These are phyloP conservation scores for Aethina tumida DNA, from an alignment of 1,140 invertebrate genomes.

Conservation along the genomic window DNA sequence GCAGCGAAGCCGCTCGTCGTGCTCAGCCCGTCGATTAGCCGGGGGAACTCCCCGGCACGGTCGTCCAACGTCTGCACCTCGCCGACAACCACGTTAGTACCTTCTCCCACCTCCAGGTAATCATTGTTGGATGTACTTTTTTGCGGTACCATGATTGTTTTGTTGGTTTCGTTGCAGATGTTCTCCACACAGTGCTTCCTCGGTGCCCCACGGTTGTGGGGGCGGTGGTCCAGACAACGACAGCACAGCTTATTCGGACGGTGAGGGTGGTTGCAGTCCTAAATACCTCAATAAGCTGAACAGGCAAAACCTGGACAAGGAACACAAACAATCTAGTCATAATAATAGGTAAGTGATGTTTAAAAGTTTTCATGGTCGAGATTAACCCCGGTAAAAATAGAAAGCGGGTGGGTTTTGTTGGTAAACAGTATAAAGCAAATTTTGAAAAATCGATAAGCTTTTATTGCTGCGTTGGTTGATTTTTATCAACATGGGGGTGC, in stretches of 20 bases:
- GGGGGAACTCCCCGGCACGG: constrained; percentile 10
- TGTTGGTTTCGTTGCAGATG: constrained; percentile 6
- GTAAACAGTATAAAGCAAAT: no score
- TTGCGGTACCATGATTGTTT: neutral
- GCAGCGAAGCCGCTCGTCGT: constrained; percentile 31
- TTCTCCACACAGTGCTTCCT: constrained; percentile 13
- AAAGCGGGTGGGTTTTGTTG: no score
- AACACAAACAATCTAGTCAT: constrained; percentile 21
- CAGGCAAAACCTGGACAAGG: constrained; percentile 9
- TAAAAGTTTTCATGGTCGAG: neutral
- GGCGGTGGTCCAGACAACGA: constrained; percentile 6
- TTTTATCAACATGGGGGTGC: no score
- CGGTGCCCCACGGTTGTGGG: constrained; percentile 3
- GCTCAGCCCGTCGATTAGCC: constrained; percentile 26
- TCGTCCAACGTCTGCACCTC: constrained; percentile 17
- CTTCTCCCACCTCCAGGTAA: constrained; percentile 18
- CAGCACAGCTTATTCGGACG: constrained; percentile 1
- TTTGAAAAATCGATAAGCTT: no score
- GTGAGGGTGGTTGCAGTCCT: constrained; percentile 15
- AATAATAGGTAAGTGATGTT: constrained; percentile 10
- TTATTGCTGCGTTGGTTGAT: no score
- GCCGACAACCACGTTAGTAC: constrained; percentile 22
- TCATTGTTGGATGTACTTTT: neutral
- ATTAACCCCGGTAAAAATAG: no score
- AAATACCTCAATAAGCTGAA: constrained; percentile 19